phyloP scores from a whole-genome alignment of 2,888 invertebrate species.

The Siphlonurus alternatus region DNA sequence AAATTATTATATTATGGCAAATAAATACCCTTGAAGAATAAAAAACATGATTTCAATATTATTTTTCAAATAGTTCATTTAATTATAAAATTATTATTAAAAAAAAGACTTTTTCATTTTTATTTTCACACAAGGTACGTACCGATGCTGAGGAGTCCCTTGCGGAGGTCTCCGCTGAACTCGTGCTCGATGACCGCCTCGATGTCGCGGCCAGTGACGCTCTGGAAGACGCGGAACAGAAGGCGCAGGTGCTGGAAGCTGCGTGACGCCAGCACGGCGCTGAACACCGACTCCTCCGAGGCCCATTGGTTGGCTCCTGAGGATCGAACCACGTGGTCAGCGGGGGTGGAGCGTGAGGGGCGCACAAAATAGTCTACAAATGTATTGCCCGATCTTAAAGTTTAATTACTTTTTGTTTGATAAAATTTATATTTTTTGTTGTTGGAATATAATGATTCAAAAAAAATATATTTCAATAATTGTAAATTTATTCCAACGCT shows the following conservation, averaged over 20 bases:
- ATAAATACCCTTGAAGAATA: too few species aligned
- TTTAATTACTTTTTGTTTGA: too few species aligned
- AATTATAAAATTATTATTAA: not conserved
- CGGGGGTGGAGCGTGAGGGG: not conserved
- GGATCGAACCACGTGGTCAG: not conserved
- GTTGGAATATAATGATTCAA: too few species aligned
- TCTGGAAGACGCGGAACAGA: conserved; percentile 71
- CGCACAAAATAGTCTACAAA: too few species aligned
- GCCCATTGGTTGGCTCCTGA: conserved; percentile 52
- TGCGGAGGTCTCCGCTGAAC: conserved; percentile 73
- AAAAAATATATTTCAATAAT: too few species aligned
- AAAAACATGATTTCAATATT: too few species aligned
- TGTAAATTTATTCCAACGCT: too few species aligned
- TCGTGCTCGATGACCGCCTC: conserved; percentile 73
- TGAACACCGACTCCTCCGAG: conserved; percentile 79
- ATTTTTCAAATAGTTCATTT: too few species aligned
- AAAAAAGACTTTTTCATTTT: not conserved
- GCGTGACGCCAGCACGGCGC: conserved; percentile 67
- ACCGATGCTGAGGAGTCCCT: conserved; percentile 80
- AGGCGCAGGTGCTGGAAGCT: conserved; percentile 78
- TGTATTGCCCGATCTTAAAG: too few species aligned
- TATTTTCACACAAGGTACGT: conserved; percentile 20
- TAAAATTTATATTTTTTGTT: too few species aligned
- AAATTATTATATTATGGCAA: too few species aligned
- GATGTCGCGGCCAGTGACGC: conserved; percentile 63